These are phyloP conservation scores for Pachycephus smyrnensis DNA, from an alignment of 2,888 invertebrate genomes.

Conservation along the genomic window DNA sequence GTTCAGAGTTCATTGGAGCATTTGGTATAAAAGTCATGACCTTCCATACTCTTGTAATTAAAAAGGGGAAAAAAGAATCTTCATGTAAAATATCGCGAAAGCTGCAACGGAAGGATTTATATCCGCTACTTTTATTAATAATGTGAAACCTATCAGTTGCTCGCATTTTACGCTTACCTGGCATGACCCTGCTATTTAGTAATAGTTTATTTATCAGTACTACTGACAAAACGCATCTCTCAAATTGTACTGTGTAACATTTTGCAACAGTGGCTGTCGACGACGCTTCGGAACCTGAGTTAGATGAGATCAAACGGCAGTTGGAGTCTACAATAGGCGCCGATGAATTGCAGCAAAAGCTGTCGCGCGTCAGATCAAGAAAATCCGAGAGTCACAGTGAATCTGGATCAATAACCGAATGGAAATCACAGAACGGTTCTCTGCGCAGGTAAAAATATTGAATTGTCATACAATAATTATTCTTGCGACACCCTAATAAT, in stretches of 20 bases:
- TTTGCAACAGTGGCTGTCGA: slow-evolving; percentile 57
- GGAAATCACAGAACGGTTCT: slow-evolving; percentile 67
- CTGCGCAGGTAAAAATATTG: slow-evolving; percentile 64
- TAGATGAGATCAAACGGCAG: slow-evolving; percentile 81
- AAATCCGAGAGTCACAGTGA: slow-evolving; percentile 81
- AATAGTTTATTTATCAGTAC: background rate
- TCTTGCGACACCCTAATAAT: background rate
- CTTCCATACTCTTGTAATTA: background rate
- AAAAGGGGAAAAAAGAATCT: background rate
- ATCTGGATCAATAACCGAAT: slow-evolving; percentile 69
- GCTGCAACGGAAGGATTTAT: background rate
- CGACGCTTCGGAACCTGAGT: slow-evolving; percentile 67
- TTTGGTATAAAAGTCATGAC: background rate
- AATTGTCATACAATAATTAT: slow-evolving; percentile 1
- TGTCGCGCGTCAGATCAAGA: slow-evolving; percentile 76
- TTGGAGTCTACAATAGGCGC: slow-evolving; percentile 76
- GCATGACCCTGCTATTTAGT: background rate
- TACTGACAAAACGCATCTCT: background rate
- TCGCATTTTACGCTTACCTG: background rate
- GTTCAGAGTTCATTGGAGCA: background rate
- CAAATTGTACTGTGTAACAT: background rate
- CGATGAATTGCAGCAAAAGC: slow-evolving; percentile 77
- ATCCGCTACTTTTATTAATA: background rate
- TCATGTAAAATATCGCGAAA: background rate
- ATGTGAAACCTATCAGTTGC: background rate